A percentile compares a stretch with the other conserved stretches of the same genome.
phyloP scores from a whole-genome alignment of 2,797 vertebrate genomes.

The Lophius americanus region DNA sequence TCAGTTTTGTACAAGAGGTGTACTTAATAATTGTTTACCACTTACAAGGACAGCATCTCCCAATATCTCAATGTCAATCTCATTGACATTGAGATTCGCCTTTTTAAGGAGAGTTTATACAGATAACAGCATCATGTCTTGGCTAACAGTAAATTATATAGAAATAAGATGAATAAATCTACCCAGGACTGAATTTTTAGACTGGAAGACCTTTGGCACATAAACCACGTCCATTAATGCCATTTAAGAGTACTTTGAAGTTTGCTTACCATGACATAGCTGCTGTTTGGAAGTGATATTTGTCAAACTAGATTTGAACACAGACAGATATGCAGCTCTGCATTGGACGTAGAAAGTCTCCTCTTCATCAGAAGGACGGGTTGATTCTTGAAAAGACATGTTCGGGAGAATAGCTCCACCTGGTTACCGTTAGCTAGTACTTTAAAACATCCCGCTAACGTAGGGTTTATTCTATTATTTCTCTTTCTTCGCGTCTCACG shows the following conservation, averaged over 20 bases:
- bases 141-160: no score
- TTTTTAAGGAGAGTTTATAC: not conserved
- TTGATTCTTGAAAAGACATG: conserved; percentile 63
- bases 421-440: conserved; percentile 9
- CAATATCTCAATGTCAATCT: no score
- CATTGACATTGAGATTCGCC: not conserved
- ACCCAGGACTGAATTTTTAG: not conserved
- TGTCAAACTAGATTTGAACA: conserved; percentile 90
- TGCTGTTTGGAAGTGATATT: conserved; percentile 91
- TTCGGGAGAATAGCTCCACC: not conserved
- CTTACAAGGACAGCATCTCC: no score
- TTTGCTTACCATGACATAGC: conserved; percentile 86
- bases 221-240: not conserved
- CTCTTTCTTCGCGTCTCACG: not conserved
- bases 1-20: no score
- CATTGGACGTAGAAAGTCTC: conserved; percentile 88
- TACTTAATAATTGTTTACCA: no score
- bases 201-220: not conserved
- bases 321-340: conserved; percentile 88
- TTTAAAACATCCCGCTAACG: not conserved
- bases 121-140: not conserved
- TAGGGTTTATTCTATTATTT: not conserved
- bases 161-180: no score
- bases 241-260: not conserved
- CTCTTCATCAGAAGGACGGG: conserved; percentile 82